A percentile compares a stretch with the other conserved stretches of the same genome.
Conservation (phyloP, 2,797 vertebrate species). For the Poecilia gillii region DNA sequence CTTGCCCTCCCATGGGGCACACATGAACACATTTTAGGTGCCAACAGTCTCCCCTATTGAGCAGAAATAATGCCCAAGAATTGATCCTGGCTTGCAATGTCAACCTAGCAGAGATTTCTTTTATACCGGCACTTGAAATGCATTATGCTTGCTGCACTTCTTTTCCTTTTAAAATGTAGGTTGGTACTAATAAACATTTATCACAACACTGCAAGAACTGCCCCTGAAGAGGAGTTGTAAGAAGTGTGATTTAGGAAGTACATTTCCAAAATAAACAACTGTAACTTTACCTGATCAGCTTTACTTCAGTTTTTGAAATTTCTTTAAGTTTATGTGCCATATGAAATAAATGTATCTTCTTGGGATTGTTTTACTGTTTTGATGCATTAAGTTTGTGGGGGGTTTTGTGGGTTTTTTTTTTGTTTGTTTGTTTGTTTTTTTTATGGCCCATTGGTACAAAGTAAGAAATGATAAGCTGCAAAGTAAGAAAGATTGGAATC, state of each 20-base stretch:
- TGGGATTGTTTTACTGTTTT: background rate
- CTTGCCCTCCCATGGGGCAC: background rate
- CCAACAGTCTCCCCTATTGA: background rate
- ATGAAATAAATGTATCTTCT: background rate
- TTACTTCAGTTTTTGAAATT: background rate
- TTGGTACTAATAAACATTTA: background rate
- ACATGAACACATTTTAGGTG: background rate
- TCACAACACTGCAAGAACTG: background rate
- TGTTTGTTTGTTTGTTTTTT: background rate
- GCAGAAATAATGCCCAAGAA: background rate
- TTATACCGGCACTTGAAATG: background rate
- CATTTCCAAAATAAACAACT: background rate
- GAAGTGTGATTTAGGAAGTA: background rate
- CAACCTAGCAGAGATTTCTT: background rate
- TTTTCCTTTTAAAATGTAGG: background rate
- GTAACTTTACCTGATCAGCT: background rate
- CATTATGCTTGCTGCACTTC: background rate
- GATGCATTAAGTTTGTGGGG: background rate
- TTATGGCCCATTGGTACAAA: background rate
- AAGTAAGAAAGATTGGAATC: background rate
- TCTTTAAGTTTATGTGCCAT: background rate
- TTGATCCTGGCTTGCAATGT: background rate
- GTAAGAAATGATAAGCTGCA: background rate
- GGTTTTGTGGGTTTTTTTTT: too few species aligned
- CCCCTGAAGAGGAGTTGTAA: background rate